These are phyloP conservation scores for Hippocampus kuda DNA, from an alignment of 2,797 vertebrate genomes.

Conservation along the genomic window DNA sequence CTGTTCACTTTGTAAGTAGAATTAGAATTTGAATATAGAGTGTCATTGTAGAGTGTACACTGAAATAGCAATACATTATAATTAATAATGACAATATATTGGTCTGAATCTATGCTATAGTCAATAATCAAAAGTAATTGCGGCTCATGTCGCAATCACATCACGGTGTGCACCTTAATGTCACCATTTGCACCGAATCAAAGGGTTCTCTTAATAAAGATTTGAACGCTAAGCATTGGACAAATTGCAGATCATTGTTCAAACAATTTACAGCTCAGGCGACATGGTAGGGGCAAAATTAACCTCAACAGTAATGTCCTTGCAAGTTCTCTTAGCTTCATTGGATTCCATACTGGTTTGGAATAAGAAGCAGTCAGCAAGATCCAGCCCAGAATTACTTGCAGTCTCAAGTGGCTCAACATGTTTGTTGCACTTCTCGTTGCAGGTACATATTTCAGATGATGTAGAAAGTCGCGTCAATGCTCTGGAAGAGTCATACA, in stretches of 20 bases:
- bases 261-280: neutral
- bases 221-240: neutral
- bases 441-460: conserved; percentile 39
- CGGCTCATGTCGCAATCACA: too few species aligned
- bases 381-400: neutral
- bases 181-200: neutral
- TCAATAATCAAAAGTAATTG: too few species aligned
- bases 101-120: too few species aligned
- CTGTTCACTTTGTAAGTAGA: neutral
- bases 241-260: neutral
- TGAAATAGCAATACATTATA: too few species aligned
- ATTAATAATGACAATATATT: too few species aligned
- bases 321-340: neutral
- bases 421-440: conserved; percentile 10
- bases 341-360: neutral
- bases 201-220: neutral
- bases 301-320: neutral
- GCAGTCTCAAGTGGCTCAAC: neutral
- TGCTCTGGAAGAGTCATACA: conserved; percentile 48
- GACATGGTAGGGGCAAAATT: neutral
- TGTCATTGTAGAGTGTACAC: too few species aligned
- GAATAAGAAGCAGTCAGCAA: neutral
- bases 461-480: conserved; percentile 47
- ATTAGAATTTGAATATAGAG: neutral
- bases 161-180: neutral